Conservation (phyloP, 2,113 vertebrate species). For the Peromyscus leucopus region DNA sequence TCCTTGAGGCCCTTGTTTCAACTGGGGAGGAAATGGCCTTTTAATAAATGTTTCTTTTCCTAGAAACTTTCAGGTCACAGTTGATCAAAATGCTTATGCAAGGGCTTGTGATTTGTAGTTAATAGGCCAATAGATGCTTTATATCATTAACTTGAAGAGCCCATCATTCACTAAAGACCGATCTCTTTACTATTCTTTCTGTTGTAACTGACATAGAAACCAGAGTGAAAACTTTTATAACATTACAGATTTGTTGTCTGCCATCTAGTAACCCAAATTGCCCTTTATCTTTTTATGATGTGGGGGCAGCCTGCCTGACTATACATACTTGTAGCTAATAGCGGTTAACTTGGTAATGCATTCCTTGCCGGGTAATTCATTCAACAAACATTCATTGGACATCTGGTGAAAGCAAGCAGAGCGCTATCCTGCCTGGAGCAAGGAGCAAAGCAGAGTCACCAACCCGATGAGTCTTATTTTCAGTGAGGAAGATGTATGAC, state of each 20-base stretch:
- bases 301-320: constrained; percentile 33
- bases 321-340: background rate
- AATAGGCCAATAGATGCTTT: constrained; percentile 35
- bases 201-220: constrained; percentile 22
- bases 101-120: background rate
- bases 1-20: constrained; percentile 20
- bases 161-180: background rate
- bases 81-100: background rate
- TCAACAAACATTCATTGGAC: constrained; percentile 51
- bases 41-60: background rate
- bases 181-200: constrained; percentile 8
- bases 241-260: constrained; percentile 40
- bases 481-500: constrained; percentile 10
- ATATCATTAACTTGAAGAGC: background rate
- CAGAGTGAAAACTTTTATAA: constrained; percentile 26
- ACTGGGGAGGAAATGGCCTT: background rate
- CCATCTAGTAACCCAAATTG: constrained; percentile 2
- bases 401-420: constrained; percentile 35
- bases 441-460: background rate
- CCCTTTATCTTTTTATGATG: constrained; percentile 17
- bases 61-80: background rate
- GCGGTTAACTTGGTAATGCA: constrained; percentile 38
- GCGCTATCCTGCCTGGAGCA: background rate
- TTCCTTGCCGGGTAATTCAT: constrained; percentile 53
- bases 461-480: constrained; percentile 20